A percentile compares a stretch with the other conserved stretches of the same genome.
Conservation (phyloP, 2,888 invertebrate species). For the Taenaris catops region DNA sequence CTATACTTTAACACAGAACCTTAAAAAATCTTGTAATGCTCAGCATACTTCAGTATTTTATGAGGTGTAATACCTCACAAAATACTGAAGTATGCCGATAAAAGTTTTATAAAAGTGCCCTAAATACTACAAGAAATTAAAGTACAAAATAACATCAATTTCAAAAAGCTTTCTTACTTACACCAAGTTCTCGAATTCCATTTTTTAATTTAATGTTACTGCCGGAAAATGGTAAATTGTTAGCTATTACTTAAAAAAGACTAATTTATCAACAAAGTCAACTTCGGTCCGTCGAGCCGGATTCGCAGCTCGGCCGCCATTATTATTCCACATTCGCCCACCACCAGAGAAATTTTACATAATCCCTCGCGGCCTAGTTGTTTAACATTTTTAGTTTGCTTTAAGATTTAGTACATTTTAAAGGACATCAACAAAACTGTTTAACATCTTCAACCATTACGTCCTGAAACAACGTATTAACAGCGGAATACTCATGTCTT, state of each 20-base stretch:
- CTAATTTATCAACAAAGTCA: constrained; percentile 68
- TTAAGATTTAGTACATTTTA: constrained; percentile 14
- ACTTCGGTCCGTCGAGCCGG: constrained; percentile 33
- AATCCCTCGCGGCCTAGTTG: constrained; percentile 50
- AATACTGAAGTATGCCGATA: too few relatives aligned
- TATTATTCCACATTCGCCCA: constrained; percentile 59
- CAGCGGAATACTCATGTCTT: too few relatives aligned
- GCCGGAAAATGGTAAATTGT: constrained; percentile 34
- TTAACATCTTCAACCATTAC: too few relatives aligned
- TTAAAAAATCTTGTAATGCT: too few relatives aligned
- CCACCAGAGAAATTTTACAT: constrained; percentile 58
- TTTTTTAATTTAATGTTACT: constrained; percentile 3
- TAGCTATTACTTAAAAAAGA: constrained; percentile 60
- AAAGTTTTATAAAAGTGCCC: too few relatives aligned
- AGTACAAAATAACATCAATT: too few relatives aligned
- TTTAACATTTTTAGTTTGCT: constrained; percentile 30
- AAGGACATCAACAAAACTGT: too few relatives aligned
- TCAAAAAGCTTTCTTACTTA: constrained; percentile 2
- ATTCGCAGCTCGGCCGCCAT: constrained; percentile 45
- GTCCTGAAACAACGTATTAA: too few relatives aligned
- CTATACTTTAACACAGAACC: too few relatives aligned
- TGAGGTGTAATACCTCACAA: too few relatives aligned
- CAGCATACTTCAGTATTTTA: too few relatives aligned
- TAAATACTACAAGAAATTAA: too few relatives aligned
- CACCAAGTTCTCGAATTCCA: constrained; percentile 1